Evolutionary conservation across 2,888 invertebrate genomes (phyloP).

Genomic region (Habrosyne pyritoides): DNA sequence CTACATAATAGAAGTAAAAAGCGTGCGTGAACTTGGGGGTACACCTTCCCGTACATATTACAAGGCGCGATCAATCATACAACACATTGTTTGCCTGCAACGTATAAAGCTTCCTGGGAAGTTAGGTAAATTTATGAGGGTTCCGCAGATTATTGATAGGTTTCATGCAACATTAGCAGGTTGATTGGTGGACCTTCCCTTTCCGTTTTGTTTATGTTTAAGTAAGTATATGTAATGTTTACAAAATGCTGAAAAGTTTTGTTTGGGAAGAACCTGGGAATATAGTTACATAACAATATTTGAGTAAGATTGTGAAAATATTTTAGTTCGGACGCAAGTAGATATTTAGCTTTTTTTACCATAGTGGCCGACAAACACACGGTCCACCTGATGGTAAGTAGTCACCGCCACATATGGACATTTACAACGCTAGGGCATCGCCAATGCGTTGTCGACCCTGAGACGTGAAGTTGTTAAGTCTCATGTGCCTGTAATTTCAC

Average conservation of each 20-base stretch:
- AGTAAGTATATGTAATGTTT: constrained; percentile 1
- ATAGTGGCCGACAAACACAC: no score
- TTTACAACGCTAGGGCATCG: no score
- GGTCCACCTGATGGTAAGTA: no score
- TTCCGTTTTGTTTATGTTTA: constrained; percentile 27
- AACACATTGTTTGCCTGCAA: constrained; percentile 63
- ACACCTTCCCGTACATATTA: constrained; percentile 33
- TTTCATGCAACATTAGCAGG: constrained; percentile 64
- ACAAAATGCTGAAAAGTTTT: neutral
- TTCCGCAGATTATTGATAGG: constrained; percentile 58
- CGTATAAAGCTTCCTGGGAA: constrained; percentile 46
- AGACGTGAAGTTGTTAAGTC: no score
- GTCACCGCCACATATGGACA: no score
- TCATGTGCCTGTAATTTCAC: no score
- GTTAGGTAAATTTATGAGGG: constrained; percentile 60
- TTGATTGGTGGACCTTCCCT: constrained; percentile 44
- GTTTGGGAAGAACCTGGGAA: no score
- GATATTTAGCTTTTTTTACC: no score
- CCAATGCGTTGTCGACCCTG: no score
- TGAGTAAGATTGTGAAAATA: no score
- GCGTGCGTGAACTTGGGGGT: neutral
- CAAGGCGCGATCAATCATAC: constrained; percentile 58
- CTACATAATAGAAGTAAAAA: neutral
- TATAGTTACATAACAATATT: no score
- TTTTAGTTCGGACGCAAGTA: no score